Conservation (phyloP, 1,140 invertebrate species). For the Bicyclus anynana region DNA sequence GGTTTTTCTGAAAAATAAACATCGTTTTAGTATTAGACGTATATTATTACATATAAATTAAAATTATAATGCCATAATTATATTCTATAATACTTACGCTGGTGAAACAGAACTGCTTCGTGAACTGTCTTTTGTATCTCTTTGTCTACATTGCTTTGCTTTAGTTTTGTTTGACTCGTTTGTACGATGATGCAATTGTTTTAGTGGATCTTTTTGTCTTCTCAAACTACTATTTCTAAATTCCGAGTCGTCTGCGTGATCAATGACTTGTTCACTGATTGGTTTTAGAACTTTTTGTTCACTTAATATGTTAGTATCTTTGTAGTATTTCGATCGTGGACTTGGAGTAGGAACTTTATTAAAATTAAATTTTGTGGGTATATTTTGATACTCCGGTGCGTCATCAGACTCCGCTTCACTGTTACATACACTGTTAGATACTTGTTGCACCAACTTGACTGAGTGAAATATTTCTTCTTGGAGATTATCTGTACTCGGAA, state of each 20-base stretch:
- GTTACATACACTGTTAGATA: conserved; percentile 58
- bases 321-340: conserved; percentile 52
- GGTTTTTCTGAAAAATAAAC: conserved; percentile 9
- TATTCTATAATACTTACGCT: not conserved
- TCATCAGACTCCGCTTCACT: conserved; percentile 67
- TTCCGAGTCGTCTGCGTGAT: conserved; percentile 3
- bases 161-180: not conserved
- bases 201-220: not conserved
- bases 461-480: conserved; percentile 56
- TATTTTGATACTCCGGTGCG: conserved; percentile 58
- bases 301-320: conserved; percentile 28
- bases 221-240: not conserved
- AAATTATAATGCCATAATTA: too few relatives aligned
- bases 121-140: not conserved
- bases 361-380: conserved; percentile 45
- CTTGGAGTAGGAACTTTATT: conserved; percentile 46
- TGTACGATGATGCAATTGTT: not conserved
- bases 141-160: not conserved
- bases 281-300: conserved; percentile 40
- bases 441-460: conserved; percentile 56
- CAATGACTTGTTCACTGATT: conserved; percentile 47
- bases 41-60: too few relatives aligned
- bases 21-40: not conserved
- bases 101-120: not conserved
- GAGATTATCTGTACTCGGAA: conserved; percentile 31